phyloP scores from a whole-genome alignment of 2,113 vertebrate species.

The Phoxinus phoxinus region DNA sequence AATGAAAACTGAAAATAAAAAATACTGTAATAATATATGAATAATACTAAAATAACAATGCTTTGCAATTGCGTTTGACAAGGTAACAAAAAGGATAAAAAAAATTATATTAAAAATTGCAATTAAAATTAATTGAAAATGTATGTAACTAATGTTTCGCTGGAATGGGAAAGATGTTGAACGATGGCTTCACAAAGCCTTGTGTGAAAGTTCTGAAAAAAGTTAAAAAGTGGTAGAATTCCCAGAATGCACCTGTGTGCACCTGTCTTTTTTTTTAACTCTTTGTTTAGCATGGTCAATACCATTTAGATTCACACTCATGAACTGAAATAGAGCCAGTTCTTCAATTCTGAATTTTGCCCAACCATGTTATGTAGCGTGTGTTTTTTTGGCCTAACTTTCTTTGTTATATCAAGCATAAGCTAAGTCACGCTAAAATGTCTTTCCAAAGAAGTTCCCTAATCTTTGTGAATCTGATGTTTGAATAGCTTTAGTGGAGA shows the following conservation, averaged over 20 bases:
- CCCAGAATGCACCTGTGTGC: not conserved
- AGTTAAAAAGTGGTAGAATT: not conserved
- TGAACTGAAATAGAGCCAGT: not conserved
- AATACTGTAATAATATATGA: not conserved
- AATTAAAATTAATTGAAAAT: too few species aligned
- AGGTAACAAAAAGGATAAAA: too few species aligned
- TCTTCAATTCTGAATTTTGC: not conserved
- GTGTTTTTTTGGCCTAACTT: not conserved
- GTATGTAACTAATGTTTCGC: too few species aligned
- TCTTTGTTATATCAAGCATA: not conserved
- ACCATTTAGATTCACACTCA: not conserved
- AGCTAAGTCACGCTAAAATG: not conserved
- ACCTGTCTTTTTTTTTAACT: not conserved
- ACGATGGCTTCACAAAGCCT: not conserved
- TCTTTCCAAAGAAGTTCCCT: slow-evolving; percentile 11
- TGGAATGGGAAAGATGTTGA: not conserved
- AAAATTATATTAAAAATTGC: too few species aligned
- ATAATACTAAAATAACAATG: not conserved
- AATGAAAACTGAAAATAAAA: not conserved
- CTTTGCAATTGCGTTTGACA: not conserved
- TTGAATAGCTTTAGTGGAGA: not conserved
- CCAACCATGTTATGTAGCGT: not conserved
- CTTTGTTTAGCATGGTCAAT: not conserved
- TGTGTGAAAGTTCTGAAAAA: not conserved
- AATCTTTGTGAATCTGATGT: slow-evolving; percentile 10